A percentile compares a stretch with the other conserved stretches of the same genome.
Conservation (phyloP, 1,140 invertebrate species). For the Drosophila jambulina region DNA sequence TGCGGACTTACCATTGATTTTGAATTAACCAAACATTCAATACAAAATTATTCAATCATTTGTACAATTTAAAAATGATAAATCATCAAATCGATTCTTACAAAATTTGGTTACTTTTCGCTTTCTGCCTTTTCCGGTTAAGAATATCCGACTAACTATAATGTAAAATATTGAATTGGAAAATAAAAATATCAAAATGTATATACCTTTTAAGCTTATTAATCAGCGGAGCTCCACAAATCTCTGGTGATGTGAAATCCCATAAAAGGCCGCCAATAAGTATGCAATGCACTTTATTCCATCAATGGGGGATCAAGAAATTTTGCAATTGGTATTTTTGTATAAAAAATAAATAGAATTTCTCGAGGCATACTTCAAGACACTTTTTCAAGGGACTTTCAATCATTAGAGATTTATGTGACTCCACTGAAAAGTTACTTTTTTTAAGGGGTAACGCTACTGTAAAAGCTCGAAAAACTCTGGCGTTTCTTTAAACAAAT, state of each 20-base stretch:
- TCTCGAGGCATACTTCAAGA: not conserved
- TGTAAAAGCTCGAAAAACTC: not conserved
- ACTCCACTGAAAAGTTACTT: constrained; percentile 11
- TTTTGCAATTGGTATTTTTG: not conserved
- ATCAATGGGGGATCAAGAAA: not conserved
- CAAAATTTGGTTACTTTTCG: constrained; percentile 4
- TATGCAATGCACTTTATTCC: not conserved
- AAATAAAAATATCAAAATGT: constrained; percentile 21
- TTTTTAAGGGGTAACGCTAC: constrained; percentile 18
- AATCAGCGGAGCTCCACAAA: not conserved
- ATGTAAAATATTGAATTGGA: constrained; percentile 18
- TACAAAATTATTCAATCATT: not conserved
- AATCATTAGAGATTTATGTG: not conserved
- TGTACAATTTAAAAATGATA: not conserved
- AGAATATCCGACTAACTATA: constrained; percentile 9
- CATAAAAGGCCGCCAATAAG: constrained; percentile 11
- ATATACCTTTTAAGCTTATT: constrained; percentile 7
- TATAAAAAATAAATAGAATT: not conserved
- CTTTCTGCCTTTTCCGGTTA: not conserved
- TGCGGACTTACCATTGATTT: constrained; percentile 12
- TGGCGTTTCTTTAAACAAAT: not conserved
- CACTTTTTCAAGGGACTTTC: constrained; percentile 1
- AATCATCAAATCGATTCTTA: constrained; percentile 11
- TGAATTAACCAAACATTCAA: not conserved
- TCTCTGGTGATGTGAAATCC: constrained; percentile 5